Conservation (phyloP, 1,140 invertebrate species). For the Diorhabda sublineata region DNA sequence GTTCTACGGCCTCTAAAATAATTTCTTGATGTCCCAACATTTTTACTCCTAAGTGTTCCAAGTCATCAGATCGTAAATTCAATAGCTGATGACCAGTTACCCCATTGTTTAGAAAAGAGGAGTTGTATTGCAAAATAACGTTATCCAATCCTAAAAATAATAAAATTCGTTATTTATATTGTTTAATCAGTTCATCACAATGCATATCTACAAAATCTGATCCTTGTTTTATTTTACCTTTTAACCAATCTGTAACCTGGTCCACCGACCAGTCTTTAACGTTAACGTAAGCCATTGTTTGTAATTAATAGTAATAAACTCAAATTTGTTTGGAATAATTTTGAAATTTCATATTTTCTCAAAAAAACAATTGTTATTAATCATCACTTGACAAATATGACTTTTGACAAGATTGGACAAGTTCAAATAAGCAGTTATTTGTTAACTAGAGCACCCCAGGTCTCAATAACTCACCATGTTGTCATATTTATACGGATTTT, state of each 20-base stretch:
- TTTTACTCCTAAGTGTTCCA: constrained; percentile 77
- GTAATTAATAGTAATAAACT: background rate
- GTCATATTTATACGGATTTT: too few species aligned
- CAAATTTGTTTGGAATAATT: background rate
- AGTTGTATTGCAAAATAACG: constrained; percentile 73
- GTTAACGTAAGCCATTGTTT: constrained; percentile 77
- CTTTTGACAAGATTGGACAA: constrained; percentile 2
- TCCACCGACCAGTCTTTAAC: constrained; percentile 90
- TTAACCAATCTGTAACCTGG: constrained; percentile 89
- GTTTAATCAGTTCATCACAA: too few species aligned
- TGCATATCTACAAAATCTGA: too few species aligned
- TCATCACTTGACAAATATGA: background rate
- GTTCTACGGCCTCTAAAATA: constrained; percentile 84
- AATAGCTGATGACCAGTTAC: constrained; percentile 80
- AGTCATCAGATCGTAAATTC: constrained; percentile 77
- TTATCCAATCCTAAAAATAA: constrained; percentile 70
- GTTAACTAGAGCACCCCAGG: too few species aligned
- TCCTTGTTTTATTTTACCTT: constrained; percentile 56
- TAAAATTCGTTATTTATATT: background rate
- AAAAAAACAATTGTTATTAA: background rate
- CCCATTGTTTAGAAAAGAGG: constrained; percentile 73
- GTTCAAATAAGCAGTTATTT: background rate
- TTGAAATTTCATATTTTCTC: background rate
- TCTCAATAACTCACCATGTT: too few species aligned
- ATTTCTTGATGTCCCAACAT: constrained; percentile 91